Base-by-base conservation (phyloP, 2,888 invertebrate species). In the Plebejus melissa region DNA sequence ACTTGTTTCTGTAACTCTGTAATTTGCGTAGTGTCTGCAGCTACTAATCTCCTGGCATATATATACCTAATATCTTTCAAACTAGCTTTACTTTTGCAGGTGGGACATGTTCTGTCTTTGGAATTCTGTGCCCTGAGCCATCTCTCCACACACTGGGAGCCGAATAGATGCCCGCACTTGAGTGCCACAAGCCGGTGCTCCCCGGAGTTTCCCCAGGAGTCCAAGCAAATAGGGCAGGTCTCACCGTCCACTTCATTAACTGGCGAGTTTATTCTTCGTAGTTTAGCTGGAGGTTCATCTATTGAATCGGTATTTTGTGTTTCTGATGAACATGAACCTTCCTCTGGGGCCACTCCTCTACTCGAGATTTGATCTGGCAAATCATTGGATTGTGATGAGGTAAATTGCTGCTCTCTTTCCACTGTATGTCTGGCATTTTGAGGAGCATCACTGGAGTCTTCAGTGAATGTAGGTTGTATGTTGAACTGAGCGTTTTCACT, bases 161-260 rank as follows among this genome's bases (percentile, higher is more conserved):
- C 99, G 88, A 98, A 99, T 7, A 99, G 88, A 89, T 99, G 99
- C 0, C 99, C 99, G 87, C 99, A 99, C 83, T 96, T 96, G 9
- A 99, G 89, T 0, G 97, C 96, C n/a, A 96, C 96, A 2, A 99
- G 90, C 75, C 98, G 94, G 86, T 99, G 99, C 0, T 95, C 95
- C 0, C 98, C 99, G 0, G 96, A 95, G 85, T 96, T 97, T 4
- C 96, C 97, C 97, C 98, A 99, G 2, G 94, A 89, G 76, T 98
- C 98, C 79, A 98, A 94, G 84, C 99, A 99, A 79, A 99, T 98
- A 0, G 98, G 95, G 82, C 99, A 99, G 0, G 94, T 94, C 82
- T 95, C 94, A 0, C 96, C 96, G 74, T 96, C 96, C 70, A 95
- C 95, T 2, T 95, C 95, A 1, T 86, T 87, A 0, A 75, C 80